Evolutionary conservation across 2,113 vertebrate genomes (phyloP), one percentile per base, ranked within the genome.

Genomic region (Hypocryptadius cinnamomeus): DNA sequence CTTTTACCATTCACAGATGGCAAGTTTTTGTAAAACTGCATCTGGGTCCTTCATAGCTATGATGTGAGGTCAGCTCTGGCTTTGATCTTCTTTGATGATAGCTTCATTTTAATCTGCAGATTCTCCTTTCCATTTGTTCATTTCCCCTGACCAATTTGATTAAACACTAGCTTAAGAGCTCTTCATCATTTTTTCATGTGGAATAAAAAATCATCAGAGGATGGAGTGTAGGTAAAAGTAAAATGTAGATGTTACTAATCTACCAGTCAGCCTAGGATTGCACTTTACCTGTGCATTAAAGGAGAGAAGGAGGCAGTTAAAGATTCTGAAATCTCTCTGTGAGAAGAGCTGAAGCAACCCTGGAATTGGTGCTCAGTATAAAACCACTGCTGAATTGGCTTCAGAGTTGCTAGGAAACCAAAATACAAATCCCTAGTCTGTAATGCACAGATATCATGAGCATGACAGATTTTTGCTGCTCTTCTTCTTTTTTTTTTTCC

Each of bases 371-470:
- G 50, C 48, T 92, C 6, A 4, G 37, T 50, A 37, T 13, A 65
- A 90, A 93, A 65, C 37, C 27, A 8, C 31, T 51, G 63, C 63
- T 10, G 33, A 44, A 40, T 39, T 60, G 44, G 77, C 64, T 60
- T 61, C 63, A 72, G 78, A 91, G 89, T 92, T 93, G 91, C 91
- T 94, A 89, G 84, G 89, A 93, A 81, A 94, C 84, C 21, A 42
- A 56, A 87, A 72, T 60, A 80, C 86, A 92, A 94, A 73, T 79
- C 76, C 59, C 64, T 45, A 4, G 40, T 80, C 79, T 94, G 64
- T 57, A 70, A 70, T 10, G 2, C 53, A 37, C 56, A 78, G 57
- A 68, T 93, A 84, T 17, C 56, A 50, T 8, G 31, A 78, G 50
- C 60, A 10, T 63, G 79, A 74, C 16, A 61, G 39, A 80, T 60